Evolutionary conservation across 2,888 invertebrate species (phyloP).

Genomic region (Macrophya alboannulata): DNA sequence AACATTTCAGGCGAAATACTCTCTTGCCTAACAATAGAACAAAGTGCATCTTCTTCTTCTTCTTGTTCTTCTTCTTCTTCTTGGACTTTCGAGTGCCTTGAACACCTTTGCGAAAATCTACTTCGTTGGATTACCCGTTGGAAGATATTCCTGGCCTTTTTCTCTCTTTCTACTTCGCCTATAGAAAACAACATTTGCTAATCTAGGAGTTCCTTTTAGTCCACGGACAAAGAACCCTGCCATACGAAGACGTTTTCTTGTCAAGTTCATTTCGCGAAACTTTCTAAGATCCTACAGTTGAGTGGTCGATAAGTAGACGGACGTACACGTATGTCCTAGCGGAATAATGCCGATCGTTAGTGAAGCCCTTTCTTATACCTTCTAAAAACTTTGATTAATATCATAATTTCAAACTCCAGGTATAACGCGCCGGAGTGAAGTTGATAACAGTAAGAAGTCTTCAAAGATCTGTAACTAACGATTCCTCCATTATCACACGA

Average conservation of each 20-base stretch:
- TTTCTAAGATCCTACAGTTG: neutral
- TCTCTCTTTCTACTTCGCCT: slow-evolving; percentile 28
- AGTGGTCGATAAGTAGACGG: neutral
- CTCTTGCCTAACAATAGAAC: slow-evolving; percentile 47
- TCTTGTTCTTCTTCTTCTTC: neutral
- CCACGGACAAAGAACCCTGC: slow-evolving; percentile 2
- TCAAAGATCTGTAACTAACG: neutral
- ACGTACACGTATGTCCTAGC: slow-evolving; percentile 1
- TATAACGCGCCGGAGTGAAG: neutral
- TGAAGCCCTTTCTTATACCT: neutral
- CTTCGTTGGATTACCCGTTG: slow-evolving; percentile 42
- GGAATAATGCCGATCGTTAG: slow-evolving; percentile 1
- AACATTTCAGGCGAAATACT: slow-evolving; percentile 64
- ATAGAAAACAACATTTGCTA: slow-evolving; percentile 48
- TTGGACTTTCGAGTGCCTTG: slow-evolving; percentile 27
- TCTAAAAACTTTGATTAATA: slow-evolving; percentile 13
- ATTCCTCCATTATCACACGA: neutral
- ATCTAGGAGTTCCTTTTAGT: slow-evolving; percentile 50
- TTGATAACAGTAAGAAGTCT: neutral
- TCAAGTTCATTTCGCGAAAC: slow-evolving; percentile 39
- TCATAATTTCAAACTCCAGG: neutral
- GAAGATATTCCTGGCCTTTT: slow-evolving; percentile 23
- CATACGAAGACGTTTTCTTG: slow-evolving; percentile 21
- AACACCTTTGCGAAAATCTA: slow-evolving; percentile 47
- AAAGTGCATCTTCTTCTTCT: slow-evolving; percentile 36